Base-by-base conservation (phyloP, 2,113 vertebrate genomes). In the Excalfactoria chinensis region DNA sequence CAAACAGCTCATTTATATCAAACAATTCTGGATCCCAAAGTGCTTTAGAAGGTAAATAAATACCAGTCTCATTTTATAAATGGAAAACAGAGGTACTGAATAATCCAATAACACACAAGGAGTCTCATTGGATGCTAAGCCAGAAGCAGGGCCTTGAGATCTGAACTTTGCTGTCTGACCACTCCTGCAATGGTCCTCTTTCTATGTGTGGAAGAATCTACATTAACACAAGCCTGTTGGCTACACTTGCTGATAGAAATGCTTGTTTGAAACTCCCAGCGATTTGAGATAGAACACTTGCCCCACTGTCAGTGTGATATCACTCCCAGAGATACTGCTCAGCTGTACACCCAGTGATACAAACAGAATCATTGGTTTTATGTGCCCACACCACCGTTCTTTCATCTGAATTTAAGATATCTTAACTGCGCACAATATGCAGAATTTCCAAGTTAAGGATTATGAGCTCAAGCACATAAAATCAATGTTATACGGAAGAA, bases 391-490 rank as follows among this genome's bases (percentile, higher is more conserved):
- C 81, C 60, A 71, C 37, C 43, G 89, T 32, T 91, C 48, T 53
- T 86, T 94, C 70, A 60, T 16, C 23, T 88, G 78, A 86, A 82
- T 76, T 86, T 84, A 69, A 77, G 64, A 90, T 80, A 90, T 79
- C 55, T 76, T 59, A 75, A 92, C 77, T 82, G 64, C 26, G 14
- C 55, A 22, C 34, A 25, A 72, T 75, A 63, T 18, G 14, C 11
- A 82, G 70, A 8, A 58, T 86, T 95, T 96, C 84, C 67, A 64
- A 95, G 64, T 84, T 90, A 96, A 94, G 88, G 49, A 77, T 76
- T 76, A 70, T 56, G 92, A 96, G 35, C 77, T 88, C 44, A 84
- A 91, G 76, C 75, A 84, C 71, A 79, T 94, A 91, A 93, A 96
- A 94, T 76, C 53, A 46, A 83, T 89, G 77, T 80, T 25, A 93